Evolutionary conservation across 2,113 vertebrate species (phyloP).

Genomic region (Ondatra zibethicus): DNA sequence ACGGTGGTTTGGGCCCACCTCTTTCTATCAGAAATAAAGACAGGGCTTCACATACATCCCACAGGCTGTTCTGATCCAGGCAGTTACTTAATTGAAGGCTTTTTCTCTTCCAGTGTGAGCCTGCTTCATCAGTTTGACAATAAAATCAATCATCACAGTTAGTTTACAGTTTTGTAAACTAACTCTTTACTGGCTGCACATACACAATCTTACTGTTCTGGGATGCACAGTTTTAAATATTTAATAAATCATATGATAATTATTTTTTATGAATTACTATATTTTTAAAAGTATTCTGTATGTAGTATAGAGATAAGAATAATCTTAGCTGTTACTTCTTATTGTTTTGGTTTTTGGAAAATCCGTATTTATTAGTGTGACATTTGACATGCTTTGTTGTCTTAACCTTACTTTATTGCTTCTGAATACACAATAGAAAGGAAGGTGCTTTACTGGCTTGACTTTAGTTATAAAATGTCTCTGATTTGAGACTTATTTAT

Average conservation of each 20-base stretch:
- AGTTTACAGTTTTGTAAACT: not conserved
- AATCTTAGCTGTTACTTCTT: not conserved
- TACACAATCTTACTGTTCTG: not conserved
- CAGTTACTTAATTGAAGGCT: not conserved
- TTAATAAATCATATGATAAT: not conserved
- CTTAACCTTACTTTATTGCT: slow-evolving; percentile 46
- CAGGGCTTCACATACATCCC: not conserved
- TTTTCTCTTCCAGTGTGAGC: not conserved
- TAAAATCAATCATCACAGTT: not conserved
- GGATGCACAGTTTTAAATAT: not conserved
- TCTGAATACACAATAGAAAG: slow-evolving; percentile 36
- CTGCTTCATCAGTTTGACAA: not conserved
- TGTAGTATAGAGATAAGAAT: not conserved
- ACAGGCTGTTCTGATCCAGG: not conserved
- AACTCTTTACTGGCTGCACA: not conserved
- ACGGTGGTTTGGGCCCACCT: too few species aligned
- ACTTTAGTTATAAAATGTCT: slow-evolving; percentile 24
- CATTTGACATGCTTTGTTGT: slow-evolving; percentile 37
- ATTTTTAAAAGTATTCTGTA: slow-evolving; percentile 27
- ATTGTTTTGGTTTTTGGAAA: slow-evolving; percentile 6
- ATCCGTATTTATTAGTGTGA: not conserved
- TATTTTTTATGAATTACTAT: slow-evolving; percentile 16
- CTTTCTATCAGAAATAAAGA: not conserved
- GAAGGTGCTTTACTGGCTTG: slow-evolving; percentile 10
- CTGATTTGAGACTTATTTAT: slow-evolving; percentile 22